These are phyloP conservation scores for Dascillus cervinus DNA, from an alignment of 2,888 invertebrate genomes.

Conservation along the genomic window DNA sequence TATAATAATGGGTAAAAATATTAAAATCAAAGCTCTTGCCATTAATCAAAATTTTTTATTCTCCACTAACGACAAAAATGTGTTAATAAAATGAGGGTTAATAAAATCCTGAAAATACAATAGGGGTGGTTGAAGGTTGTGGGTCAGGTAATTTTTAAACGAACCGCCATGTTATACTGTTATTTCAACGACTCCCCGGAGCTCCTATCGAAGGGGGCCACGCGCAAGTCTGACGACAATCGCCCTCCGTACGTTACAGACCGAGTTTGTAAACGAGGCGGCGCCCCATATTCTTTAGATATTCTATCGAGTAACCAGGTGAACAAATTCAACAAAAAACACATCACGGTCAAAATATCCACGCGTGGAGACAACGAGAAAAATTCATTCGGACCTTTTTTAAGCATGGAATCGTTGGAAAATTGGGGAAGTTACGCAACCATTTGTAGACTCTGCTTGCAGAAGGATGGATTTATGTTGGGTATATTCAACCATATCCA, in stretches of 20 bases:
- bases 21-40: too few relatives aligned
- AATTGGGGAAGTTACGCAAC: conserved; percentile 54
- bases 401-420: conserved; percentile 25
- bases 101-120: too few relatives aligned
- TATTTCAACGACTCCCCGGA: conserved; percentile 23
- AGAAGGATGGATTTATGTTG: conserved; percentile 53
- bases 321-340: conserved; percentile 13
- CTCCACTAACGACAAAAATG: too few relatives aligned
- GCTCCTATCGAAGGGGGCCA: conserved; percentile 37
- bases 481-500: conserved; percentile 55
- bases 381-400: background rate
- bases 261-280: conserved; percentile 47
- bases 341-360: conserved; percentile 4
- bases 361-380: background rate
- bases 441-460: conserved; percentile 60
- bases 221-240: conserved; percentile 37
- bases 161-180: conserved; percentile 34
- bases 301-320: conserved; percentile 24
- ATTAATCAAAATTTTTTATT: too few relatives aligned
- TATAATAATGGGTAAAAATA: too few relatives aligned
- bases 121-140: too few relatives aligned
- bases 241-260: conserved; percentile 44
- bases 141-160: too few relatives aligned
- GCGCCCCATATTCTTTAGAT: conserved; percentile 39
- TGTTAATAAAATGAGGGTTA: too few relatives aligned